Base-by-base conservation (phyloP, 2,113 vertebrate species). In the Pseudopodoces humilis region DNA sequence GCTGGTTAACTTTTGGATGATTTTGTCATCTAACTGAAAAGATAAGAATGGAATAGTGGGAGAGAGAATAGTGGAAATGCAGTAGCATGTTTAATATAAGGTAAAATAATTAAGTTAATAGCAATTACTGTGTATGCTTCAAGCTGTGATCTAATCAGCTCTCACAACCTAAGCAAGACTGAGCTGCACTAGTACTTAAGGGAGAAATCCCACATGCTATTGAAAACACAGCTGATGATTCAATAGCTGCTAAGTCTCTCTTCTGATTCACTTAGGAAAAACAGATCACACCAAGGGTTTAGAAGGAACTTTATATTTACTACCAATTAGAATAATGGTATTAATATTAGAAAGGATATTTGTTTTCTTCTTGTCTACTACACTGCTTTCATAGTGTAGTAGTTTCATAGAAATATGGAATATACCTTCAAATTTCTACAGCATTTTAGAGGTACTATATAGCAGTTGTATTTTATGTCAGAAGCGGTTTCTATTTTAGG, bases 121-220 rank as follows among this genome's bases (percentile, higher is more conserved):
- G 72, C 64, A 91, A 78, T 92, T 92, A 86, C n/a, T 89, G 37
- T 74, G 43, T 86, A 72, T 90, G 33, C 64, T 89, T 76, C 84
- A 92, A 93, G 74, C 95, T 92, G 95, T 4, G n/a, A 76, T 71
- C 79, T 95, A 92, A 95, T 96, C 90, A 95, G 69, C 83, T 81
- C 50, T 72, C 19, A 3, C 58, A 68, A 75, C 43, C 67, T 95
- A 94, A 92, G 85, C 76, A 92, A 93, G 94, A 86, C 60, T 93
- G 90, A 68, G 76, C 80, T 92, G 76, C 64, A 24, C 12, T 44
- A 53, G 94, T 92, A 92, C 74, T 95, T 90, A 75, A 67, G 53
- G 47, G 41, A 75, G 53, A 94, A 93, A 92, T 64, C 85, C 90
- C 94, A 86, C 80, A 59, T 86, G 58, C 43, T 88, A 18, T 23